Evolutionary conservation across 1,140 invertebrate species (phyloP), one percentile per base, ranked within the genome.

Genomic region (Laupala kohalensis): DNA sequence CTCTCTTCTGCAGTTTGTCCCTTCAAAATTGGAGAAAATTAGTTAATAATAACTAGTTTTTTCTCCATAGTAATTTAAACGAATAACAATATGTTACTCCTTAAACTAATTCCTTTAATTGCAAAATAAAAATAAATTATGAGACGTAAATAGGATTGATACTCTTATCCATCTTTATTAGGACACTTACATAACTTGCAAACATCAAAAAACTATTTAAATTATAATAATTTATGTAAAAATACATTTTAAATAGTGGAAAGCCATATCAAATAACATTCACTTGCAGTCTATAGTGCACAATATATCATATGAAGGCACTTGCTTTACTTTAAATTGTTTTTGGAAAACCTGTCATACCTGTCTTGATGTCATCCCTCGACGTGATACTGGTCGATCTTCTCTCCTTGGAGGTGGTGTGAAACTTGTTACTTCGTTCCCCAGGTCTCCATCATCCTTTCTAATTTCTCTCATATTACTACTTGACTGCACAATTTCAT

Each of bases 301-400:
- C n/a, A n/a, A n/a, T n/a, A n/a, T n/a, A n/a, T n/a, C n/a, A n/a
- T n/a, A n/a, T n/a, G n/a, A n/a, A n/a, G n/a, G n/a, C n/a, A n/a
- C n/a, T 64, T 5, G 4, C n/a, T 24, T 1, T 13, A 4, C n/a
- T 25, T n/a, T 28, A 13, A 28, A 25, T 15, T 26, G 0, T 67
- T 13, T 26, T 26, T 19, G 19, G 25, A 4, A 67, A 67, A 27
- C 13, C 13, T n/a, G 6, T 68, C 29, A 29, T 29, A 68, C 67
- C 27, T 68, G 67, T 68, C 28, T 68, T 27, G 67, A 68, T 15
- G 29, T 6, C 67, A 68, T 68, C n/a, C 67, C 67, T 6, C 67
- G 67, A 19, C 67, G 25, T 6, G 67, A 68, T 29, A 68, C 67
- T 9, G 67, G 67, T 37, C 67, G 4, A n/a, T 68, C 67, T 29